These are phyloP conservation scores for Scaptomyza reducta DNA, from an alignment of 2,888 invertebrate genomes.

Conservation along the genomic window DNA sequence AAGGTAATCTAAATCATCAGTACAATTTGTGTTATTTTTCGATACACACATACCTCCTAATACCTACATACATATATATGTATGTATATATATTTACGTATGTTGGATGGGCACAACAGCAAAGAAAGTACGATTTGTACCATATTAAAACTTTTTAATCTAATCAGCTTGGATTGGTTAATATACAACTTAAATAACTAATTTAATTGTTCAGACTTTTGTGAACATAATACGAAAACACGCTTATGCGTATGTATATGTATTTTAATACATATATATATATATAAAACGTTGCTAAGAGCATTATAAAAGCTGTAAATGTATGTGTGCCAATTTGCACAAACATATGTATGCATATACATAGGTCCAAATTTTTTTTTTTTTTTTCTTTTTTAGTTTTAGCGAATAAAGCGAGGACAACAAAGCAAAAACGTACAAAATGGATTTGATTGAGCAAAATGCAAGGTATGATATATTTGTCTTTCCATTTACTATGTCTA, in stretches of 20 bases:
- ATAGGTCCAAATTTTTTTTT: conserved; percentile 5
- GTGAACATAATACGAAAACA: background rate
- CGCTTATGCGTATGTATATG: background rate
- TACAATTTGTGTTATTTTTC: background rate
- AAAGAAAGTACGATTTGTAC: conserved; percentile 12
- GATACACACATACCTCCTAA: background rate
- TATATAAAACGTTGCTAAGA: conserved; percentile 3
- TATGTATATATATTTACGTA: conserved; percentile 6
- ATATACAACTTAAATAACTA: background rate
- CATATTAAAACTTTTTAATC: conserved; percentile 4
- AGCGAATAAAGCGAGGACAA: conserved; percentile 9
- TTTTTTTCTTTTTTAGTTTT: conserved; percentile 14
- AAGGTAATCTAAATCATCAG: background rate
- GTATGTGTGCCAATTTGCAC: conserved; percentile 5
- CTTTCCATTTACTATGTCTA: background rate
- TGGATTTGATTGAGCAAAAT: conserved; percentile 30
- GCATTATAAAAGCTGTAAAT: conserved; percentile 14
- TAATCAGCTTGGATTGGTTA: background rate
- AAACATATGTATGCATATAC: background rate
- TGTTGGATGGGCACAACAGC: conserved; percentile 2
- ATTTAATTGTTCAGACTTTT: background rate
- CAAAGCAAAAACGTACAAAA: conserved; percentile 13
- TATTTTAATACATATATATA: background rate
- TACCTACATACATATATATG: background rate
- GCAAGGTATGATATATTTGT: conserved; percentile 27